Conservation (phyloP, 2,797 vertebrate genomes). For the Austrolebias charrua region DNA sequence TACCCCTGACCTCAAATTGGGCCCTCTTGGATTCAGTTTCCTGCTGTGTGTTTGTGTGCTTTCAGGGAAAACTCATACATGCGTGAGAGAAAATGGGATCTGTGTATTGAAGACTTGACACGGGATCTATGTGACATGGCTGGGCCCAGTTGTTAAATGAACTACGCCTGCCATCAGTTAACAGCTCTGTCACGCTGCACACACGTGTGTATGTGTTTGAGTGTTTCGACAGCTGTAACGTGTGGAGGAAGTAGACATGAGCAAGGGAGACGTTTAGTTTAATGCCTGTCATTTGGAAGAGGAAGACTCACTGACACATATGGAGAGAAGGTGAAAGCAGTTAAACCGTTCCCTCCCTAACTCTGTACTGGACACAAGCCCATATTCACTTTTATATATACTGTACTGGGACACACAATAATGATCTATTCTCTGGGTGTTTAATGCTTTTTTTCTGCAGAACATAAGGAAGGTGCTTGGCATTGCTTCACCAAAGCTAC, state of each 20-base stretch:
- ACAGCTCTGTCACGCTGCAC: constrained; percentile 35
- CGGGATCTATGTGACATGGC: constrained; percentile 39
- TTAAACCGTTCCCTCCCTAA: constrained; percentile 33
- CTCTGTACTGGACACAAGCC: constrained; percentile 13
- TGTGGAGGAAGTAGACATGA: constrained; percentile 40
- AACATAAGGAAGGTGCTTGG: too few species aligned
- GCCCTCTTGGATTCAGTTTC: constrained; percentile 40
- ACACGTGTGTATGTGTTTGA: constrained; percentile 19
- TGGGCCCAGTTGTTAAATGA: constrained; percentile 24
- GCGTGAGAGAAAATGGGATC: constrained; percentile 1
- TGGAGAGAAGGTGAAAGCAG: constrained; percentile 53
- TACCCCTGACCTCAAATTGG: constrained; percentile 41
- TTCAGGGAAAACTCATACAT: constrained; percentile 2
- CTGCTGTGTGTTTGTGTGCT: constrained; percentile 37
- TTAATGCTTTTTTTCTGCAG: neutral
- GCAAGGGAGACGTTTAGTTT: constrained; percentile 35
- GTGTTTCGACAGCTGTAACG: constrained; percentile 16
- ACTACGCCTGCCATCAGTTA: constrained; percentile 63
- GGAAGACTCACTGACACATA: constrained; percentile 46
- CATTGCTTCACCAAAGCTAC: too few species aligned
- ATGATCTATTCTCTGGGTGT: neutral
- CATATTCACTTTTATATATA: neutral
- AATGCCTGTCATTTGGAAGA: constrained; percentile 45
- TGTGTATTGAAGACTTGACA: constrained; percentile 40
- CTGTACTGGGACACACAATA: too few species aligned